Conservation (phyloP, 2,797 vertebrate genomes). For the Rhadinocentrus ornatus region DNA sequence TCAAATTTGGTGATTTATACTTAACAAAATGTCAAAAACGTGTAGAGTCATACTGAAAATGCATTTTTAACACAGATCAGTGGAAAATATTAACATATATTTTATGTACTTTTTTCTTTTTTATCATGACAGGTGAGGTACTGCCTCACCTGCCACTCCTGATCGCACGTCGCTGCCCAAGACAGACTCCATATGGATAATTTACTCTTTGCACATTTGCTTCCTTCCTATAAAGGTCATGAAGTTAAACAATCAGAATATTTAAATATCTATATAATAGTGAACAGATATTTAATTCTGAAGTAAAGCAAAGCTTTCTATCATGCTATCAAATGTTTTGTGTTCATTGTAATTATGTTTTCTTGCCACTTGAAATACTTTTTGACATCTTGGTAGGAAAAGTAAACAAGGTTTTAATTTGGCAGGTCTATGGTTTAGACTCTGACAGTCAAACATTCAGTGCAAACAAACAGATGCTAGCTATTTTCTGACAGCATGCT, state of each 20-base stretch:
- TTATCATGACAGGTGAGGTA: too few relatives aligned
- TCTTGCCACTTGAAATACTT: constrained; percentile 27
- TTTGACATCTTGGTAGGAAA: constrained; percentile 57
- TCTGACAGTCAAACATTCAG: constrained; percentile 17
- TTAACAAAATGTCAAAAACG: too few relatives aligned
- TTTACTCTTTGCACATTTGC: constrained; percentile 26
- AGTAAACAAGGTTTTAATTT: constrained; percentile 63
- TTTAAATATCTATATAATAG: constrained; percentile 44
- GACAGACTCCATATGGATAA: constrained; percentile 10
- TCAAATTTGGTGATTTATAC: too few relatives aligned
- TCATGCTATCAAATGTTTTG: constrained; percentile 20
- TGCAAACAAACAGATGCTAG: background rate
- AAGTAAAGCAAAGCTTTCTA: too few relatives aligned
- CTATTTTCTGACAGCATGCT: too few relatives aligned
- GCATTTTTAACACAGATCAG: too few relatives aligned
- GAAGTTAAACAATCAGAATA: too few relatives aligned
- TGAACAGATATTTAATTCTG: constrained; percentile 20
- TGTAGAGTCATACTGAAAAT: too few relatives aligned
- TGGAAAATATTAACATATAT: too few relatives aligned
- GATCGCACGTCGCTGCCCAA: too few relatives aligned
- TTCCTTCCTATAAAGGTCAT: constrained; percentile 3
- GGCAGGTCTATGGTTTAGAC: constrained; percentile 49
- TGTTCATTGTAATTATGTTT: constrained; percentile 50
- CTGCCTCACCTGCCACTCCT: too few relatives aligned
- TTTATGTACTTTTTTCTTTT: too few relatives aligned